Evolutionary conservation across 2,888 invertebrate genomes (phyloP).

Genomic region (Melieria omissa): DNA sequence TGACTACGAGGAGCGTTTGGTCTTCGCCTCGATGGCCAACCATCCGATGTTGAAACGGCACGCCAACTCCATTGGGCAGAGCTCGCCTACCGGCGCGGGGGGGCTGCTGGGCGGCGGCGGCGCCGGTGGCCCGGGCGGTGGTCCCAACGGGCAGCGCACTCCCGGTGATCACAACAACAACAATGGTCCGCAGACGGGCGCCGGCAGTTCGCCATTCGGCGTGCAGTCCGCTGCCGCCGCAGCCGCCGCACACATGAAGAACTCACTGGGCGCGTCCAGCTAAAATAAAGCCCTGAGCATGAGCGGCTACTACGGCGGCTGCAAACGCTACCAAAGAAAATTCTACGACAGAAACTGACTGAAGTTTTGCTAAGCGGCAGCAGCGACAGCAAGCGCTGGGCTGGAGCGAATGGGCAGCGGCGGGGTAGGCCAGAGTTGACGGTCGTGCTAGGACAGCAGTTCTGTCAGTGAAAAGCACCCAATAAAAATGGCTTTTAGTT

Average conservation of each 20-base stretch:
- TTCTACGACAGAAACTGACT: slow-evolving; percentile 60
- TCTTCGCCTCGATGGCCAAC: slow-evolving; percentile 95
- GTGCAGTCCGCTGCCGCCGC: slow-evolving; percentile 55
- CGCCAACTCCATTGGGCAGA: slow-evolving; percentile 63
- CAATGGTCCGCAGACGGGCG: slow-evolving; percentile 61
- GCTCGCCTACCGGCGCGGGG: slow-evolving; percentile 60
- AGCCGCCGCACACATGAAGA: slow-evolving; percentile 66
- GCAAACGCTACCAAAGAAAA: slow-evolving; percentile 66
- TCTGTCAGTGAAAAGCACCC: too few species aligned
- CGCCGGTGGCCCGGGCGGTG: slow-evolving; percentile 53
- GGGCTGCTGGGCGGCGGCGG: slow-evolving; percentile 51
- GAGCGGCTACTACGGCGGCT: slow-evolving; percentile 49
- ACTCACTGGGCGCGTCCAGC: slow-evolving; percentile 65
- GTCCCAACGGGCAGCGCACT: slow-evolving; percentile 61
- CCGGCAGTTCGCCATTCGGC: slow-evolving; percentile 61
- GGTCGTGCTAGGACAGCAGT: too few species aligned
- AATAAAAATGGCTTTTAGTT: too few species aligned
- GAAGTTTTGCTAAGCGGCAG: slow-evolving; percentile 12
- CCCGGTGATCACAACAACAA: slow-evolving; percentile 65
- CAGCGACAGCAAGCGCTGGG: not conserved
- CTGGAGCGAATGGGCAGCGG: too few species aligned
- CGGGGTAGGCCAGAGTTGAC: too few species aligned
- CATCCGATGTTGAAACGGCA: slow-evolving; percentile 74
- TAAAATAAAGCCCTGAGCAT: slow-evolving; percentile 65
- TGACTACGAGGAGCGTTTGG: slow-evolving; percentile 95